Evolutionary conservation across 1,140 invertebrate genomes (phyloP).

Genomic region (Andricus grossulariae): DNA sequence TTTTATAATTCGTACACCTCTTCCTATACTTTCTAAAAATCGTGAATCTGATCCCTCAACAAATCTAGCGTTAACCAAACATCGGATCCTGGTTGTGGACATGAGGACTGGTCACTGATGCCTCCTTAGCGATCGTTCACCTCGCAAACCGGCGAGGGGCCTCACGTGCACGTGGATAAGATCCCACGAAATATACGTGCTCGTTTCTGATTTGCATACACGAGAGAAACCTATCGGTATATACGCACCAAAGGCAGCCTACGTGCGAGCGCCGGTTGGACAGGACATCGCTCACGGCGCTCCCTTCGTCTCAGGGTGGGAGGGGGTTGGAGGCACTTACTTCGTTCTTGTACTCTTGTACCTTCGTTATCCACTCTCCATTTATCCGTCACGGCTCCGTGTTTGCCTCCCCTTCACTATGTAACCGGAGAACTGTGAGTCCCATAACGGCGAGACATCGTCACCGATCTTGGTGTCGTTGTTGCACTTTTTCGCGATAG

Average conservation of each 20-base stretch:
- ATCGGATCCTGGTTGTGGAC: background rate
- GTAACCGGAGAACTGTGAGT: conserved; percentile 64
- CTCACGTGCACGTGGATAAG: conserved; percentile 62
- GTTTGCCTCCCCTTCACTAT: conserved; percentile 52
- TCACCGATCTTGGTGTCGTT: conserved; percentile 30
- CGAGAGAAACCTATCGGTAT: conserved; percentile 55
- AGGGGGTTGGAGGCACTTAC: conserved; percentile 61
- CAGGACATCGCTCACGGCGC: conserved; percentile 69
- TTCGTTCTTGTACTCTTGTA: conserved; percentile 68
- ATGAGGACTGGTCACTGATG: background rate
- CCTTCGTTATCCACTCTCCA: conserved; percentile 70
- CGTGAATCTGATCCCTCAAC: too few species aligned
- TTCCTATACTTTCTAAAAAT: too few species aligned
- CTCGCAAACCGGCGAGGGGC: conserved; percentile 39
- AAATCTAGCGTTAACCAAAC: background rate
- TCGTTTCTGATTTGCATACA: conserved; percentile 61
- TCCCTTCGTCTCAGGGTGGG: conserved; percentile 58
- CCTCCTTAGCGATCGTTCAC: conserved; percentile 59
- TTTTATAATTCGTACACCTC: too few species aligned
- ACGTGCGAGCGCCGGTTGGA: conserved; percentile 58
- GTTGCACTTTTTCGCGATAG: background rate
- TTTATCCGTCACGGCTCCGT: conserved; percentile 63
- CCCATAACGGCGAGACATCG: conserved; percentile 56
- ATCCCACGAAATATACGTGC: conserved; percentile 58
- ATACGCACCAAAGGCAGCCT: conserved; percentile 47